Base-by-base conservation (phyloP, 2,888 invertebrate species). In the Conistra vaccinii region DNA sequence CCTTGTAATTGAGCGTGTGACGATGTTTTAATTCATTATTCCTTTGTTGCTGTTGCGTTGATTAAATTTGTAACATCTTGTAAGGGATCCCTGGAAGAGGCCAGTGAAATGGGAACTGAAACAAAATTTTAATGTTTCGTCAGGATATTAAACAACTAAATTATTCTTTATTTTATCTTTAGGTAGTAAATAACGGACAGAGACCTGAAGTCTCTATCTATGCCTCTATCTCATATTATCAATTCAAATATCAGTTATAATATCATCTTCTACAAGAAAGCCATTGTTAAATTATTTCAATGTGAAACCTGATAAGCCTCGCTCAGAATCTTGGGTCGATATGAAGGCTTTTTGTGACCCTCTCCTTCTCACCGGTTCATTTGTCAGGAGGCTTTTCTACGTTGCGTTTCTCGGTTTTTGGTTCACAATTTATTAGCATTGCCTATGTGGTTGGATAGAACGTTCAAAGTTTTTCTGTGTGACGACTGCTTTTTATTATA, bases 1-100 rank as follows among this genome's bases (percentile, higher is more conserved):
- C 76, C 76, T 73, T 79, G 80, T 86, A 84, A 86, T 81, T 78
- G 78, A 84, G 85, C 85, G 80, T 87, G 85, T 85, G 86, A 80
- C 85, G 87, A 80, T 78, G 83, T 73, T 83, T 77, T 80, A 82
- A 76, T 85, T 85, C 85, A 83, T 81, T 85, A 81, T 86, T 76
- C 86, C 78, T 75, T 81, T 85, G 77, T 86, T 79, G 78, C 66
- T 85, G 76, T 81, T 74, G 81, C 85, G 57, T 81, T 83, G 76
- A 84, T 83, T 83, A 84, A 84, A 83, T 73, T 84, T 84, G 72
- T 80, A 68, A 63, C 76, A 84, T 80, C 81, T 84, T 82, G 81
- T 84, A 61, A 76, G 62, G 63, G 76, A 84, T 84, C 69, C 60
- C 67, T 76, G 69, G 26, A 62, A 71, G 45, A 62, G 74, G 51